Evolutionary conservation across 1,140 invertebrate species (phyloP).

Genomic region (Prorops nasuta): DNA sequence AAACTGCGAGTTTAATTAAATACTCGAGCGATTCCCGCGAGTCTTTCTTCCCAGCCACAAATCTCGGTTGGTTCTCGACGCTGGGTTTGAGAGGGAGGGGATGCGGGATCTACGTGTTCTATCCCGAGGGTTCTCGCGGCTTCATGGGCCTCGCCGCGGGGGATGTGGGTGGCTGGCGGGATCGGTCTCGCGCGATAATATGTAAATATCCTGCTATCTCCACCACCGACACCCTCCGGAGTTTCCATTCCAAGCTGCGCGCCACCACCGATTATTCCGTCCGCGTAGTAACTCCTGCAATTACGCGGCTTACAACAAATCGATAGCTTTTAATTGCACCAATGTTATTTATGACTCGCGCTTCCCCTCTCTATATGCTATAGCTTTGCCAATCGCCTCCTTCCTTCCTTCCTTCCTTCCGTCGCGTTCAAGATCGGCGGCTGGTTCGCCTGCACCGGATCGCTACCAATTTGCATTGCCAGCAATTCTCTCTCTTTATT

Average conservation of each 20-base stretch:
- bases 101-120: background rate
- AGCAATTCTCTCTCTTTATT: too few species aligned
- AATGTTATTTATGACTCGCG: constrained; percentile 40
- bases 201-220: constrained; percentile 56
- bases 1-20: too few species aligned
- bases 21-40: background rate
- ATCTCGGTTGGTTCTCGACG: too few species aligned
- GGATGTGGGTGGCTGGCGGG: constrained; percentile 14
- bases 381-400: too few species aligned
- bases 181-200: constrained; percentile 45
- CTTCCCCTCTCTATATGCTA: too few species aligned
- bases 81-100: too few species aligned
- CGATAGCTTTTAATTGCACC: constrained; percentile 53
- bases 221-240: constrained; percentile 15
- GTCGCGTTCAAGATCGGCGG: too few species aligned
- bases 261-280: constrained; percentile 45
- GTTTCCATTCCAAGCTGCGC: background rate
- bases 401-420: too few species aligned
- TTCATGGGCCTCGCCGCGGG: background rate
- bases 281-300: constrained; percentile 53
- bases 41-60: background rate
- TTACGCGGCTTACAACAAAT: constrained; percentile 55
- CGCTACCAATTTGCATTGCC: too few species aligned
- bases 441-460: too few species aligned
- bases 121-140: background rate